Evolutionary conservation across 2,797 vertebrate species (phyloP).

Genomic region (Merluccius polli): DNA sequence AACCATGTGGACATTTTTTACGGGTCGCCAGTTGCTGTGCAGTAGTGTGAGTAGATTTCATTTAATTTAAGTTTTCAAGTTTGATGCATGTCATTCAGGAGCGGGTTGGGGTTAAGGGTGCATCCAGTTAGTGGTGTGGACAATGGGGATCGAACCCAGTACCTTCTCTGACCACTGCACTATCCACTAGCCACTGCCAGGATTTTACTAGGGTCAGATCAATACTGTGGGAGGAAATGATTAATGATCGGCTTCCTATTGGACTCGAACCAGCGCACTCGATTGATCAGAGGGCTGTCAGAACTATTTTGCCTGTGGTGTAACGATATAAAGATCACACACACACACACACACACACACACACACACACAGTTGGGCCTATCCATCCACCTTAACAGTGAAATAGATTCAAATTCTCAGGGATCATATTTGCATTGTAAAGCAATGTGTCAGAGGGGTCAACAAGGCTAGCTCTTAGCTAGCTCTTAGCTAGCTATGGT

Average conservation of each 20-base stretch:
- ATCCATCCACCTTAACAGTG: not conserved
- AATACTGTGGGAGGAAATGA: not conserved
- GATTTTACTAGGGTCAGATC: not conserved
- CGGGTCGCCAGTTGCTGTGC: not conserved
- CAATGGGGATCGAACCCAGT: too few species aligned
- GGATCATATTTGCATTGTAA: constrained; percentile 1
- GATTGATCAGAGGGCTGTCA: not conserved
- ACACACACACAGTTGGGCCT: not conserved
- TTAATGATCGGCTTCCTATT: not conserved
- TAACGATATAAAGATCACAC: not conserved
- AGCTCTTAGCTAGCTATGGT: too few species aligned
- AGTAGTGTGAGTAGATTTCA: not conserved
- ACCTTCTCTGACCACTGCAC: not conserved
- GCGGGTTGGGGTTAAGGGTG: too few species aligned
- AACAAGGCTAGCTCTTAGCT: not conserved
- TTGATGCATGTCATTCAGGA: too few species aligned
- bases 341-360: not conserved
- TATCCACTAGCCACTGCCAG: not conserved
- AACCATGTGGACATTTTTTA: not conserved
- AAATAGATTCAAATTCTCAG: not conserved
- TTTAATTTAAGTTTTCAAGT: not conserved
- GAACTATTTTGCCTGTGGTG: not conserved
- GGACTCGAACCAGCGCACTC: not conserved
- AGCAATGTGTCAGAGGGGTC: not conserved
- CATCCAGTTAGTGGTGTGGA: too few species aligned